These are phyloP conservation scores for Scarus forsteni DNA, from an alignment of 2,797 vertebrate genomes.

Conservation along the genomic window DNA sequence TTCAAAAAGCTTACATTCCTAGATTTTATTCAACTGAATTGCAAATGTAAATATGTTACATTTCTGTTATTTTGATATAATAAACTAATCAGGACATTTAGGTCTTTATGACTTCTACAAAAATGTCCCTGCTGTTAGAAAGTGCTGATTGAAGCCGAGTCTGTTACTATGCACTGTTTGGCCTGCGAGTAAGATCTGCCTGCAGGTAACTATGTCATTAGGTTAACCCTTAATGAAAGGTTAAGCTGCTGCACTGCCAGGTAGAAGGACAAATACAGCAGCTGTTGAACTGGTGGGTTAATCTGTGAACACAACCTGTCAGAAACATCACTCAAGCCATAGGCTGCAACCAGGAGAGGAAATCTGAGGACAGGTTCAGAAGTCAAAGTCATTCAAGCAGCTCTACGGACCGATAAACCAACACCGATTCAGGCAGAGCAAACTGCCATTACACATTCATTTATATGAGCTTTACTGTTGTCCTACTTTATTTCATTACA, in stretches of 20 bases:
- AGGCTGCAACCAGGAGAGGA: background rate
- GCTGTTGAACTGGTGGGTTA: conserved; percentile 39
- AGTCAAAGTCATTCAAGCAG: background rate
- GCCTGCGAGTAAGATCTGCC: background rate
- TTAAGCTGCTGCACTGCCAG: conserved; percentile 41
- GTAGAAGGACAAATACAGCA: conserved; percentile 19
- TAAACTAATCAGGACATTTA: background rate
- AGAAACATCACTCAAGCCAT: background rate
- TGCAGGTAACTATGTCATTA: conserved; percentile 32
- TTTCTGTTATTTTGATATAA: background rate
- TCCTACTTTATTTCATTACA: too few relatives aligned
- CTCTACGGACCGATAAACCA: background rate
- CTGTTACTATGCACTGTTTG: background rate
- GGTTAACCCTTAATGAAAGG: conserved; percentile 30
- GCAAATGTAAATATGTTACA: background rate
- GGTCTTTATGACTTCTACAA: background rate
- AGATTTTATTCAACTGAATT: background rate
- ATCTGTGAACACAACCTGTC: conserved; percentile 37
- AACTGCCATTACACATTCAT: too few relatives aligned
- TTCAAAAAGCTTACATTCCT: too few relatives aligned
- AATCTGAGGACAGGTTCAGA: background rate
- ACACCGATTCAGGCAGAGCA: too few relatives aligned
- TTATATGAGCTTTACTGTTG: too few relatives aligned
- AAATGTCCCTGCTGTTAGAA: background rate
- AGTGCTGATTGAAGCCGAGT: background rate